Conservation (phyloP, 1,140 invertebrate genomes). For the Drosophila tsacasi region DNA sequence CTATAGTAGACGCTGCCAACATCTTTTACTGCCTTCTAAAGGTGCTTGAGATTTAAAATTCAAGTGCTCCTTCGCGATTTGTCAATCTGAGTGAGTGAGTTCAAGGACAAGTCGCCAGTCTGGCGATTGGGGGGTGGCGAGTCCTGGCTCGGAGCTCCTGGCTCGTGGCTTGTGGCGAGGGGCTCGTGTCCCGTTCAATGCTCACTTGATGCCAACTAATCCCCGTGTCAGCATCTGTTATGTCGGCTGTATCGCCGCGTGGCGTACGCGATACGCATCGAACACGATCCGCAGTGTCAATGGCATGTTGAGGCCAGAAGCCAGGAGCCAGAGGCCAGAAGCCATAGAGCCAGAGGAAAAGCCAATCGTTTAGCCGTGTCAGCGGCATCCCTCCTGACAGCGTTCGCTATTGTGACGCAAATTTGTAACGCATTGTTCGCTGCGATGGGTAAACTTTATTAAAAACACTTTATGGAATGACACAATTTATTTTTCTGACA, state of each 20-base stretch:
- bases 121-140: neutral
- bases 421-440: conserved; percentile 72
- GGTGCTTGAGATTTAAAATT: neutral
- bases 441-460: conserved; percentile 58
- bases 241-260: conserved; percentile 37
- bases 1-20: neutral
- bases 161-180: conserved; percentile 15
- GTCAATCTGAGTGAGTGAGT: conserved; percentile 12
- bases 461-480: conserved; percentile 61
- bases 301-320: conserved; percentile 26
- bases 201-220: conserved; percentile 71
- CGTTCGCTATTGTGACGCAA: conserved; percentile 66
- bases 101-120: conserved; percentile 16
- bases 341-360: conserved; percentile 15
- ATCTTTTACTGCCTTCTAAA: neutral
- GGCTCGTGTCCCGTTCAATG: conserved; percentile 49
- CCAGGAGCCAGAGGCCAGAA: conserved; percentile 9
- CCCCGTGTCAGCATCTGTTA: conserved; percentile 64
- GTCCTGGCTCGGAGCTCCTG: neutral
- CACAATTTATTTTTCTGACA: conserved; percentile 48
- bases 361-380: conserved; percentile 52
- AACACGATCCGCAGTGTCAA: conserved; percentile 59
- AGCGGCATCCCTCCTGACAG: conserved; percentile 13
- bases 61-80: conserved; percentile 29
- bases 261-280: conserved; percentile 40